Conservation (phyloP, 2,113 vertebrate species). For the Mixornis gularis region DNA sequence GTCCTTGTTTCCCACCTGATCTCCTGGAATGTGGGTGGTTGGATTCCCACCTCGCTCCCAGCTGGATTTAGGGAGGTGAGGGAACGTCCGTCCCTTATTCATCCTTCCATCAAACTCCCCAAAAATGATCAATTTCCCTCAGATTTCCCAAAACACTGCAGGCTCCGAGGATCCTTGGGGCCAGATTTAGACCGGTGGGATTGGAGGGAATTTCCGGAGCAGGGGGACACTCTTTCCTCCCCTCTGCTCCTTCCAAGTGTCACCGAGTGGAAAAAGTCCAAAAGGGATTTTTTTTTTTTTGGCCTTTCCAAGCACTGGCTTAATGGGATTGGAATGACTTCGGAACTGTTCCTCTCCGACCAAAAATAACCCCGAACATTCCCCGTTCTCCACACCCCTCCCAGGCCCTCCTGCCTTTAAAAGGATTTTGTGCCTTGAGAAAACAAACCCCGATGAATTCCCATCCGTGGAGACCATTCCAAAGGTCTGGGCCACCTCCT, state of each 20-base stretch:
- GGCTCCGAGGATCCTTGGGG: not conserved
- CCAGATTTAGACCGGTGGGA: not conserved
- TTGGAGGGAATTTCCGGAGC: not conserved
- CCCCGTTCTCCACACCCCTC: not conserved
- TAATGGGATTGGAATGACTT: conserved; percentile 7
- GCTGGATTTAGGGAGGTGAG: not conserved
- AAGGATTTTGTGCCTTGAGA: conserved; percentile 63
- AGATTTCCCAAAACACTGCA: not conserved
- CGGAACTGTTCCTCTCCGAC: not conserved
- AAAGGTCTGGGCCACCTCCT: not conserved
- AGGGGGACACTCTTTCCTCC: not conserved
- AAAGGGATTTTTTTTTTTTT: not conserved
- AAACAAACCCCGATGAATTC: conserved; percentile 57
- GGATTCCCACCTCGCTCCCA: not conserved
- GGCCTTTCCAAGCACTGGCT: not conserved
- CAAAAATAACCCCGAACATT: conserved; percentile 27
- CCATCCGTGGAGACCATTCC: conserved; percentile 26
- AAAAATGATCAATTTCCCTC: not conserved
- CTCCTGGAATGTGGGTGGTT: not conserved
- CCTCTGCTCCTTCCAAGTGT: not conserved
- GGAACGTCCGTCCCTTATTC: not conserved
- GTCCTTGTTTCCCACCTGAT: not conserved
- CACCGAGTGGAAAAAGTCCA: not conserved
- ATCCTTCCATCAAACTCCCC: not conserved
- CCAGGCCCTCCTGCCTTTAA: conserved; percentile 20